A percentile compares a stretch with the other conserved stretches of the same genome.
Conservation (phyloP, 2,797 vertebrate species). For the Eulemur albifrons region DNA sequence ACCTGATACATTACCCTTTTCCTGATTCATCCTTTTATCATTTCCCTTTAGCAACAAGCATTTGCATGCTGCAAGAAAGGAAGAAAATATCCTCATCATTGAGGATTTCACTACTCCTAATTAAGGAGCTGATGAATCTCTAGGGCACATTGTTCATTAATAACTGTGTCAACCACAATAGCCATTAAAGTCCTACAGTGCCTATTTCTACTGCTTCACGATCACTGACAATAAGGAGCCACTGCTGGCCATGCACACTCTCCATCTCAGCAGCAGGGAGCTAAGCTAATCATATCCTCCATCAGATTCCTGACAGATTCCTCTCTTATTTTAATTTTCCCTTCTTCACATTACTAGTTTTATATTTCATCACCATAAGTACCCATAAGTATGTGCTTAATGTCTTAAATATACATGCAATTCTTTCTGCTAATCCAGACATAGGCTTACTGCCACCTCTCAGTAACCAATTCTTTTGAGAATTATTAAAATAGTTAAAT, state of each 20-base stretch:
- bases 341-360: not conserved
- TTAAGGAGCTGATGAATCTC: not conserved
- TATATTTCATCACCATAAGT: not conserved
- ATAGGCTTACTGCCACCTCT: not conserved
- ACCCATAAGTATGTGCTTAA: not conserved
- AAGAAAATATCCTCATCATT: not conserved
- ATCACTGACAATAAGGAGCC: not conserved
- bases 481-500: not conserved
- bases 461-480: not conserved
- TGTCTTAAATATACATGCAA: not conserved
- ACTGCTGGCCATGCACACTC: accelerated
- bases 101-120: not conserved
- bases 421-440: not conserved
- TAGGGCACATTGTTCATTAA: not conserved
- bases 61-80: not conserved
- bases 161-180: not conserved
- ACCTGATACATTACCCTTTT: not conserved
- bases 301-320: not conserved
- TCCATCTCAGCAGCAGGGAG: not conserved
- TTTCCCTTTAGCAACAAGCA: not conserved
- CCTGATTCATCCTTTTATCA: not conserved
- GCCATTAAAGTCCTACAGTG: not conserved
- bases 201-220: not conserved
- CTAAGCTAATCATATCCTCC: not conserved
- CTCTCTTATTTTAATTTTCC: not conserved